Evolutionary conservation across 2,113 vertebrate species (phyloP).

Genomic region (Gnathonemus echidnorhynchus): DNA sequence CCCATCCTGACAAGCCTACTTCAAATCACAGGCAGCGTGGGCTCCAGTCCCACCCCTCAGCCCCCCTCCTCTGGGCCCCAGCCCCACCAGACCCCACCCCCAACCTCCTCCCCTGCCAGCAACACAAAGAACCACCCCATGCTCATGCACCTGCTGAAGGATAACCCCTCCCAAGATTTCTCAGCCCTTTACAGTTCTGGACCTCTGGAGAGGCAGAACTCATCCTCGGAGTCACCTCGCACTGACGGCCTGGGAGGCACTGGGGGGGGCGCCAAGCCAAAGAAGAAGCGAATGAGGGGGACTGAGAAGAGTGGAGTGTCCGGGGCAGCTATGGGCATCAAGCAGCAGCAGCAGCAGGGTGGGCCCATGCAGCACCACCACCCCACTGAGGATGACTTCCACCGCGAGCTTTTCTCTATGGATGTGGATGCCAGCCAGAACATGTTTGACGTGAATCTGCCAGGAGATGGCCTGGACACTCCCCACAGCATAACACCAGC

Average conservation of each 20-base stretch:
- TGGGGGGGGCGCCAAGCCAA: constrained; percentile 62
- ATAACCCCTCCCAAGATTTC: constrained; percentile 94
- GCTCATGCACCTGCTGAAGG: constrained; percentile 97
- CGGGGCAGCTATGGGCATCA: constrained; percentile 41
- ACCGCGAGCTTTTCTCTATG: constrained; percentile 95
- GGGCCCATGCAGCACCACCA: constrained; percentile 52
- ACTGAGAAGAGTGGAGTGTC: constrained; percentile 64
- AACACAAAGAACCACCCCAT: constrained; percentile 99
- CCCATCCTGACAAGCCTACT: constrained; percentile 95
- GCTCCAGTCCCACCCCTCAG: constrained; percentile 88
- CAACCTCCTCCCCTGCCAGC: constrained; percentile 91
- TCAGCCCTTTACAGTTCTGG: constrained; percentile 83
- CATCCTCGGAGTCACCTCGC: constrained; percentile 82
- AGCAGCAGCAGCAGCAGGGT: constrained; percentile 47
- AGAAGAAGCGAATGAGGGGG: constrained; percentile 85
- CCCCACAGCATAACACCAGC: constrained; percentile 91
- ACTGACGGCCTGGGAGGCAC: constrained; percentile 66
- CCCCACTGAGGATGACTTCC: constrained; percentile 92
- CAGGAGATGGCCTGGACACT: constrained; percentile 85
- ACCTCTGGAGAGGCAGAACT: constrained; percentile 91
- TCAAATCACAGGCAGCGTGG: constrained; percentile 91
- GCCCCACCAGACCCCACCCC: constrained; percentile 85
- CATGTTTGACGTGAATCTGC: constrained; percentile 93
- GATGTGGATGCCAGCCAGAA: constrained; percentile 92
- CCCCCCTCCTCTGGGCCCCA: constrained; percentile 49